Percentiles rank a stretch among this genome's conserved stretches.
These are phyloP conservation scores for Microcebus tavaratra DNA, from an alignment of 2,113 vertebrate genomes.

Conservation along the genomic window DNA sequence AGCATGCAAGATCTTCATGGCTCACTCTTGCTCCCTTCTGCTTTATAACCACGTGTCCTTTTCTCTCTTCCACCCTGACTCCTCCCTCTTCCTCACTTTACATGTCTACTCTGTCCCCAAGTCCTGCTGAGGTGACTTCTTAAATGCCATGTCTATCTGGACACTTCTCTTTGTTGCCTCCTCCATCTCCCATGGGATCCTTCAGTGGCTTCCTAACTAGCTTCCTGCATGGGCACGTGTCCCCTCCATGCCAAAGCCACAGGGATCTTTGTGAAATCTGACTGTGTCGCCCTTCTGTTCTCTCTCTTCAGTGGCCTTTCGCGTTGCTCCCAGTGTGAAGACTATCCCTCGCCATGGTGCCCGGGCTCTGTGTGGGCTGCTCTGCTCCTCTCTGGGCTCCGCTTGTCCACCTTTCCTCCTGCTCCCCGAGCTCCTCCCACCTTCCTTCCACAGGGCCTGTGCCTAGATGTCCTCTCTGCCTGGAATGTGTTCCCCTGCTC, in stretches of 20 bases:
- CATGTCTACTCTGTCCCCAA: not conserved
- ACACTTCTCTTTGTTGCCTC: no score
- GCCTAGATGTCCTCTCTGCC: not conserved
- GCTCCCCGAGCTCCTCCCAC: not conserved
- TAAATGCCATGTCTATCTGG: no score
- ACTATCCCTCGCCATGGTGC: fast-evolving
- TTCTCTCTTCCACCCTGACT: not conserved
- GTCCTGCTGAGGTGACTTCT: not conserved
- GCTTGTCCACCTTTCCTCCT: not conserved
- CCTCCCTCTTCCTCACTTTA: not conserved
- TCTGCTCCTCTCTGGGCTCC: not conserved
- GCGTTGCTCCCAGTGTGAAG: not conserved
- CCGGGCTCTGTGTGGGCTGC: not conserved
- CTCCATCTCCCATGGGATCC: not conserved
- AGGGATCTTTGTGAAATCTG: not conserved
- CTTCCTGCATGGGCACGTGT: not conserved
- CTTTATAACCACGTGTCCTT: fast-evolving
- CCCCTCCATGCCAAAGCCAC: not conserved
- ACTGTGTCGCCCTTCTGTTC: not conserved
- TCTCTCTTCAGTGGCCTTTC: not conserved
- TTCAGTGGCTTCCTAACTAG: not conserved
- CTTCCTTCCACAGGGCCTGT: not conserved
- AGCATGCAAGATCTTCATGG: not conserved
- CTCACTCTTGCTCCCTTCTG: not conserved
- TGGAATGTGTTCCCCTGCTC: not conserved